Base-by-base conservation (phyloP, 2,888 invertebrate species). In the Diaphora mendica region DNA sequence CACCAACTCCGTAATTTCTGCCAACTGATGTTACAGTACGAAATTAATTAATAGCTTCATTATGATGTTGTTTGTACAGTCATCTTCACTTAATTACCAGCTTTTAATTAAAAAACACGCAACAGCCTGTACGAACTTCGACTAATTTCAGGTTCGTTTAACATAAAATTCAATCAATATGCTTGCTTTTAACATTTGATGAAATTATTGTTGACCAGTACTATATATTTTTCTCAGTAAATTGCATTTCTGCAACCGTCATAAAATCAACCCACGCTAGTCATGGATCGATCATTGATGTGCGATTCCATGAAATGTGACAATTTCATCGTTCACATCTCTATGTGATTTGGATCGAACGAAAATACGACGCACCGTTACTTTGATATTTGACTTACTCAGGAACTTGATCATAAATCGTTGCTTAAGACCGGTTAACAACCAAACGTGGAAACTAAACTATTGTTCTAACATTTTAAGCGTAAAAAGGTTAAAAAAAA, bases 31-130 rank as follows among this genome's bases (percentile, higher is more conserved):
- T 77, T 81, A 77, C 75, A 78, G 82, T 82, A 79, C 79, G 75
- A 87, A 88, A 86, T 89, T 88, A 91, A 91, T 91, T 91, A 92
- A 91, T 89, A 82, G 74, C 84, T 85, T 77, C 77, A 86, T 86
- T 83, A 78, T 79, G 82, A 83, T 84, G 77, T 78, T 81, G 80
- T 85, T 85, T 81, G 85, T 80, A 86, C 80, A 90, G 89, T 91
- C 91, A 91, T 89, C 85, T 86, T 83, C 80, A 74, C 76, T 77
- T 88, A 88, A 90, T 91, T 87, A 88, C 44, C 68, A 74, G 68
- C 71, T 79, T 82, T 79, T 78, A 77, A 81, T 79, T 79, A 77
- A 79, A 79, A 79, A 77, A 69, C 64, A 26, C 75, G 76, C 76
- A 80, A 65, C 71, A 67, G 62, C 33, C 66, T 67, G 59, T 55